Base-by-base conservation (phyloP, 2,888 invertebrate species). In the Eupelmus urozonus region DNA sequence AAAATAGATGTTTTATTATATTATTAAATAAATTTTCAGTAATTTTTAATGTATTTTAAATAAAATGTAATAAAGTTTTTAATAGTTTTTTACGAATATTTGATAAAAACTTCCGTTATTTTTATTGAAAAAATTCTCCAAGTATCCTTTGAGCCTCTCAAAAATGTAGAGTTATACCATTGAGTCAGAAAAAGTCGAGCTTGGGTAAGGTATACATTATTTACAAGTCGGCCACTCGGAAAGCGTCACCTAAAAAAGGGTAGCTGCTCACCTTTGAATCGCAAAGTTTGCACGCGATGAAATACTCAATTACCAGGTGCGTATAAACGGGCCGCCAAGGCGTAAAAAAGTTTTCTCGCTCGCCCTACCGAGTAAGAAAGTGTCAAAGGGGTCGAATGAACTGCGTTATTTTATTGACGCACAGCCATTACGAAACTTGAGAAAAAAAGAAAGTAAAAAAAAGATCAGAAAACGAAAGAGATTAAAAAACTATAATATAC, bases 321-420 rank as follows among this genome's bases (percentile, higher is more conserved):
- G 51, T 34, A 53, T 66, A 66, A 9, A 34, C 34, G 34, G 34
- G 3, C n/a, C 65, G 45, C 27, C 27, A n/a, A 5, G 66, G 13
- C 51, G 34, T 40, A 34, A 55, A 67, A 67, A 67, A 53, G 53
- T 27, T 51, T 51, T 34, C 51, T 18, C 66, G 9, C 16, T 29
- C 34, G 59, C 11, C 9, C 63, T 25, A 3, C 9, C 34, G 34
- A 9, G n/a, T n/a, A 34, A 34, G 34, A 27, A 49, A 5, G 27
- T 40, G 67, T 55, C 55, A 67, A 55, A 67, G 55, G n/a, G 55
- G 67, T 42, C 51, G 16, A 67, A 67, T 55, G 55, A 67, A 67
- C 20, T 67, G 34, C 18, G 67, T 40, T 67, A 55, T 40, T 55
- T 67, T 34, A 34, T 34, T 9, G 9, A 34, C 34, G 34, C 34